phyloP scores from a whole-genome alignment of 2,113 vertebrate species.

The Notarius quadriscutis region DNA sequence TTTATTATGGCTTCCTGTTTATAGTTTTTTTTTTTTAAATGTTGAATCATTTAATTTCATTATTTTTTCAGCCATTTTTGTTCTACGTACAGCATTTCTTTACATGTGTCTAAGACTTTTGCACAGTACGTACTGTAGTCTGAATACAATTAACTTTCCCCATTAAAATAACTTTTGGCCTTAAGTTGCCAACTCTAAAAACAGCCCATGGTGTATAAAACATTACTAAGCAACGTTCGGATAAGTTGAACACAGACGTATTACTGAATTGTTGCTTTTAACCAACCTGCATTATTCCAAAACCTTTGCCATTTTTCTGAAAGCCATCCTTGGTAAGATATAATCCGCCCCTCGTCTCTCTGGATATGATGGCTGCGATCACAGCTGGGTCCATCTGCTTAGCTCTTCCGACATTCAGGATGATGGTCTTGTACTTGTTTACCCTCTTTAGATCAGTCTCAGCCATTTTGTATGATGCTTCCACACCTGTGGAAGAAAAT shows the following conservation, averaged over 20 bases:
- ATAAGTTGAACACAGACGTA: too few species aligned
- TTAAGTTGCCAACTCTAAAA: too few species aligned
- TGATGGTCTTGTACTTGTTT: constrained; percentile 58
- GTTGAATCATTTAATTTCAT: too few species aligned
- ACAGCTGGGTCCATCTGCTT: constrained; percentile 74
- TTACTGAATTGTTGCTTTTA: background rate
- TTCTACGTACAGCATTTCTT: too few species aligned
- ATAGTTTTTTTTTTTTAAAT: too few species aligned
- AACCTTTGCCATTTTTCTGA: constrained; percentile 59
- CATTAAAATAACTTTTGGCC: too few species aligned
- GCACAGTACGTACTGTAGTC: too few species aligned
- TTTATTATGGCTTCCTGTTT: too few species aligned
- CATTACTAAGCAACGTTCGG: too few species aligned
- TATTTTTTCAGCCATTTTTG: too few species aligned
- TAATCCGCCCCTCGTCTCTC: constrained; percentile 65
- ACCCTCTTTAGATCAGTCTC: constrained; percentile 65
- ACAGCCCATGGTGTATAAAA: background rate
- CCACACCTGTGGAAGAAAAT: constrained; percentile 60
- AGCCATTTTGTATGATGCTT: constrained; percentile 62
- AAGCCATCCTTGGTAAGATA: constrained; percentile 49
- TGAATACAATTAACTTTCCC: too few species aligned
- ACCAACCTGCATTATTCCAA: constrained; percentile 73
- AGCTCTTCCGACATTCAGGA: constrained; percentile 65
- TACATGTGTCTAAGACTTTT: too few species aligned
- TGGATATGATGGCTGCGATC: constrained; percentile 74